phyloP scores from a whole-genome alignment of 64 coral and sea anemone genomes.

The Cladopsammia gracilis region DNA sequence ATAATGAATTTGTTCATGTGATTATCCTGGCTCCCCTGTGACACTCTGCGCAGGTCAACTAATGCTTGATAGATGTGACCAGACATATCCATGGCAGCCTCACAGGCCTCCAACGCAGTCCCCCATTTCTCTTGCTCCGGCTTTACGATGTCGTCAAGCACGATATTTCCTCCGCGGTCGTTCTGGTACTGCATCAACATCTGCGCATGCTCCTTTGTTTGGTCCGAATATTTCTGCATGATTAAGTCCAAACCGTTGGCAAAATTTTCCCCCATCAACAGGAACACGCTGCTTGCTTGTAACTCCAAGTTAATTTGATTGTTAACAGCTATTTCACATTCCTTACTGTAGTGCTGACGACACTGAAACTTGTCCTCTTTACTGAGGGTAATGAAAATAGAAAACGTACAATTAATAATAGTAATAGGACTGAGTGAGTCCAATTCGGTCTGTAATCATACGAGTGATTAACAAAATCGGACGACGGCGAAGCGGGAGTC shows the following conservation, averaged over 20 bases:
- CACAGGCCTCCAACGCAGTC: slow-evolving; percentile 33
- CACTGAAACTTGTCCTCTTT: neutral
- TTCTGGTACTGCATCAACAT: slow-evolving; percentile 58
- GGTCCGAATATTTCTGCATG: too few species aligned
- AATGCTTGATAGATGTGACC: neutral
- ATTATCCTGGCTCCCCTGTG: neutral
- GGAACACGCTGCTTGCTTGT: slow-evolving; percentile 27
- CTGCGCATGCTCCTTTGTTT: slow-evolving; percentile 23
- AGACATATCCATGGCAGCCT: slow-evolving; percentile 31
- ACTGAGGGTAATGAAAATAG: neutral
- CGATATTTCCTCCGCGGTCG: slow-evolving; percentile 38
- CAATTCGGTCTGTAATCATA: too few species aligned
- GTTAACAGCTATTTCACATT: slow-evolving; percentile 52
- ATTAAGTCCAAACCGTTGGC: too few species aligned
- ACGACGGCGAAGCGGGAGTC: too few species aligned
- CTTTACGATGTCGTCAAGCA: slow-evolving; percentile 54
- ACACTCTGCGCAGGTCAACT: neutral
- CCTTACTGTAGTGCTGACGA: slow-evolving; percentile 43
- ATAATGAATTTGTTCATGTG: neutral
- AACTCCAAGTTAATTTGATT: slow-evolving; percentile 67
- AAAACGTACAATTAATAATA: too few species aligned
- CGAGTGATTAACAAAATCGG: too few species aligned
- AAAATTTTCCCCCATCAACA: neutral
- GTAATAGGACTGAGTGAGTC: too few species aligned
- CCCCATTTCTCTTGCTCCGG: slow-evolving; percentile 62